Evolutionary conservation across 2,888 invertebrate genomes (phyloP), one percentile per base, ranked within the genome.

Genomic region (Stenchaetothrips biformis): DNA sequence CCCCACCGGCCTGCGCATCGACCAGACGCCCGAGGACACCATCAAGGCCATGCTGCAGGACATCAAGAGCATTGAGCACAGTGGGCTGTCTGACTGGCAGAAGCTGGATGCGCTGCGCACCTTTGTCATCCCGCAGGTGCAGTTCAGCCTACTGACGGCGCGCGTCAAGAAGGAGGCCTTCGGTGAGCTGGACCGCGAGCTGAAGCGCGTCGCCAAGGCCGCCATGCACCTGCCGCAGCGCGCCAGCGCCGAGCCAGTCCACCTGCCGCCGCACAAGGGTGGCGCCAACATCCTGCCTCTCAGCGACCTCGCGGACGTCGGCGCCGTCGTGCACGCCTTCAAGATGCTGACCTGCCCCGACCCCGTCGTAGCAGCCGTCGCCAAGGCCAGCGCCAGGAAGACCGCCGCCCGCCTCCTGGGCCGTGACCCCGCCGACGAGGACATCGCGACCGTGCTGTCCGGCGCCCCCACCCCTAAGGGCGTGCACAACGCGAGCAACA

Each of bases 1-100:
- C 13, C 85, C 85, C 0, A 85, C 84, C 0, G 85, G 85, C 0
- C 84, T 83, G 81, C 82, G 82, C 8, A 82, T 84, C 18, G 81
- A 80, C 16, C 83, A 83, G 16, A 81, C 83, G 1, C 83, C 84
- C 1, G 79, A 83, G 1, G 82, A 82, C 1, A 82, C 82, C 47
- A 53, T 53, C 53, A 53, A 53, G 53, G 53, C 53, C 53, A 53
- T 53, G 53, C 53, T 53, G 8, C 13, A 80, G 0, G 82, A 82
- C 78, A 48, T 79, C 9, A 16, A 16, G 1, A 7, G 49, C 16
- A 80, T 82, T 9, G 49, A 77, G 21, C 53, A 48, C n/a, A 81
- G 79, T 18, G 79, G 81, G 11, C 83, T 84, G 7, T 82, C 84
- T 13, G 83, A 83, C 0, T 84, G 83, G 83, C 84, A 84, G 79